Conservation (phyloP, 2,888 invertebrate species). For the Crepidodera aurea region DNA sequence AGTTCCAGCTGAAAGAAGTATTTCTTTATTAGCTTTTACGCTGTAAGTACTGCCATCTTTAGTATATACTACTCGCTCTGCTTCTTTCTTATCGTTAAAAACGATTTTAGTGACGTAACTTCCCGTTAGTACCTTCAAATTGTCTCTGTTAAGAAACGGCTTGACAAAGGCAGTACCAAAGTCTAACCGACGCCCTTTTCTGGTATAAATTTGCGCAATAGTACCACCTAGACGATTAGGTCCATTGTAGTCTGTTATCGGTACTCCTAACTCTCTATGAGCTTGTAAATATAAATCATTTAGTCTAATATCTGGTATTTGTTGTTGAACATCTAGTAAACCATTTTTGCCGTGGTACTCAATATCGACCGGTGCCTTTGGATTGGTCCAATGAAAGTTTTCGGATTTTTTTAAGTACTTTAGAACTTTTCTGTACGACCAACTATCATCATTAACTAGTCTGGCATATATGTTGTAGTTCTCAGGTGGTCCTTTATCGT, state of each 20-base stretch:
- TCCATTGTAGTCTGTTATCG: background rate
- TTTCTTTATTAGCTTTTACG: conserved; percentile 69
- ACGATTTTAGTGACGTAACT: conserved; percentile 61
- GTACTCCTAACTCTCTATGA: background rate
- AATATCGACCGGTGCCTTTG: background rate
- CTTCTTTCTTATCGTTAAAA: conserved; percentile 46
- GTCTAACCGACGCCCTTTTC: background rate
- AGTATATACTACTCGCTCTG: conserved; percentile 65
- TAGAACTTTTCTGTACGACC: conserved; percentile 58
- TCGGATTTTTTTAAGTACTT: conserved; percentile 51
- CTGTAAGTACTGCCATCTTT: conserved; percentile 60
- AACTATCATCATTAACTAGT: conserved; percentile 70
- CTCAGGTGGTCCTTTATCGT: conserved; percentile 81
- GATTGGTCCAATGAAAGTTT: conserved; percentile 24
- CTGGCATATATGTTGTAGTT: conserved; percentile 87
- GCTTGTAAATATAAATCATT: background rate
- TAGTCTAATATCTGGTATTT: background rate
- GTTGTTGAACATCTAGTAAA: conserved; percentile 63
- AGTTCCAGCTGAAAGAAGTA: conserved; percentile 79
- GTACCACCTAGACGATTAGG: background rate
- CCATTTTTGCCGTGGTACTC: conserved; percentile 23
- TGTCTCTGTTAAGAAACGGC: background rate
- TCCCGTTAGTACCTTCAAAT: conserved; percentile 46
- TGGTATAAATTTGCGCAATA: background rate
- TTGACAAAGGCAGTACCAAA: background rate